Evolutionary conservation across 2,888 invertebrate species (phyloP).

Genomic region (Dasypolia templi): DNA sequence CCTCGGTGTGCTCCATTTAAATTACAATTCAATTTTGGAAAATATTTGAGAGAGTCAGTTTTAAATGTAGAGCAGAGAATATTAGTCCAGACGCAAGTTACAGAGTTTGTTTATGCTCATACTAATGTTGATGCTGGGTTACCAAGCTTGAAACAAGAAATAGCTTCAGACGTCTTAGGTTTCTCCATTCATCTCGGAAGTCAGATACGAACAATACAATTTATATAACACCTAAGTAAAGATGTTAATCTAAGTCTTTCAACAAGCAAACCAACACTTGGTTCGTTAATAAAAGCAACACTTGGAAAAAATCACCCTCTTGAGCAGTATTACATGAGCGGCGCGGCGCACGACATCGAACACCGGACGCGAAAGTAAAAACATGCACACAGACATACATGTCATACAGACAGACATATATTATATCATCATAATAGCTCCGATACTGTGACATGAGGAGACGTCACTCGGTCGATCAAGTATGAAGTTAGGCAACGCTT

Average conservation of each 20-base stretch:
- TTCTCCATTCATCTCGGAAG: constrained; percentile 6
- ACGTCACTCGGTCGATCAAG: background rate
- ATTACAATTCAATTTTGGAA: background rate
- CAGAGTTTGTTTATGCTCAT: background rate
- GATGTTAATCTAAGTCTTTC: constrained; percentile 17
- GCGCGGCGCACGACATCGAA: constrained; percentile 49
- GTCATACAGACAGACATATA: background rate
- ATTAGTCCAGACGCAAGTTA: background rate
- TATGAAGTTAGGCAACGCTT: background rate
- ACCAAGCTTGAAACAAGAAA: no score
- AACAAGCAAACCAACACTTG: background rate
- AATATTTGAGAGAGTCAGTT: background rate
- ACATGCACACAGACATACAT: constrained; percentile 28
- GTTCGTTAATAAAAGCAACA: constrained; percentile 39
- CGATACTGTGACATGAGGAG: background rate
- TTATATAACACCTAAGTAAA: constrained; percentile 28
- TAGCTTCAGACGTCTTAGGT: background rate
- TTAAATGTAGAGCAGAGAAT: background rate
- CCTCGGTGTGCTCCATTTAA: background rate
- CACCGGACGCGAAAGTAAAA: constrained; percentile 66
- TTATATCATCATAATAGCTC: constrained; percentile 13
- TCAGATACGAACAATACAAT: background rate
- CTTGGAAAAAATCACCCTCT: constrained; percentile 17
- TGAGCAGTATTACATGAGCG: constrained; percentile 36
- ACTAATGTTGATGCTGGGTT: background rate